Base-by-base conservation (phyloP, 2,888 invertebrate genomes). In the Athripsodes cinereus region DNA sequence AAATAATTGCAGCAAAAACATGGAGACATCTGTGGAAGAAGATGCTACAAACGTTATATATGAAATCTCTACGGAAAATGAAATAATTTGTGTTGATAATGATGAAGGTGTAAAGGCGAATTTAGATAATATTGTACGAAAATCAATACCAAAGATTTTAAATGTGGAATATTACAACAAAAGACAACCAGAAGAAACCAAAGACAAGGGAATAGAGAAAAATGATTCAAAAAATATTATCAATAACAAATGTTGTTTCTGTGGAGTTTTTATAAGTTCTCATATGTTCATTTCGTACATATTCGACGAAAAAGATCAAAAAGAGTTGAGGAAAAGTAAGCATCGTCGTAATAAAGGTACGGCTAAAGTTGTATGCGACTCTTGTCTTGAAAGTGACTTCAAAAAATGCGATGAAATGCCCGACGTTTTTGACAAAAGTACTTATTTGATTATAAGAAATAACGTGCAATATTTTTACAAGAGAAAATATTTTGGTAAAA, bases 391-490 rank as follows among this genome's bases (percentile, higher is more conserved):
- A 3, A 70, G 70, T 22, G 71, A 78, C 58, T 78, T 78, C 26
- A 71, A 68, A 47, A 72, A 74, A 0, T 71, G 72, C 1, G 58
- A 71, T 64, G 70, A 71, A 21, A 72, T 74, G 0, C 74, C 74
- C 6, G 73, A 74, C 61, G 72, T 70, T 8, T 62, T 78, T 8
- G 73, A 71, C 40, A 64, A 71, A 0, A 74, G 77, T 40, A 77
- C 78, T 59, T 78, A 70, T 66, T 67, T 78, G 5, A 75, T 78
- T 0, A 77, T 78, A 50, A 69, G 71, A 54, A 77, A 78, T 46
- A 78, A 78, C 47, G 75, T 77, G 35, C 78, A 78, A 58, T 76
- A 73, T 62, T 75, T 78, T 50, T 78, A 74, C 58, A 73, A 75
- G 58, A 76, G 74, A 56, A 69, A 70, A 2, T 16, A 3, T 13